Conservation (phyloP, 1,140 invertebrate genomes). For the Drosophila teissieri region DNA sequence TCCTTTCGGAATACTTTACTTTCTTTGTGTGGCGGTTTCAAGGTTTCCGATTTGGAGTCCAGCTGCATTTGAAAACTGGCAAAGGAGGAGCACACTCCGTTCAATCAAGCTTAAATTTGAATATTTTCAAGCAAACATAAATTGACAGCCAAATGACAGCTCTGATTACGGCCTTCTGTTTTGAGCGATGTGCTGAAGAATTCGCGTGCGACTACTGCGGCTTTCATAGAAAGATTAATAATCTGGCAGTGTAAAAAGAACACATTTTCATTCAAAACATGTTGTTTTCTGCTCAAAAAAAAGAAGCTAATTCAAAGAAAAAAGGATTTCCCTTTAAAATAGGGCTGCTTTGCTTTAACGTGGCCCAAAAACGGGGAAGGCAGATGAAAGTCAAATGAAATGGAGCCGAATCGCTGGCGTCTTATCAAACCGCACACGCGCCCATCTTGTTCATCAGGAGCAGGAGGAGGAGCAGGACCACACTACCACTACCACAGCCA, state of each 20-base stretch:
- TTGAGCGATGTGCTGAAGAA: no score
- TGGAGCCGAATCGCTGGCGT: constrained; percentile 50
- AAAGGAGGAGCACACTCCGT: no score
- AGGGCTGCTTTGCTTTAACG: constrained; percentile 2
- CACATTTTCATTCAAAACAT: no score
- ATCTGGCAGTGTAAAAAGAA: no score
- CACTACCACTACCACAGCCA: constrained; percentile 8
- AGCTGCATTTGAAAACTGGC: background rate
- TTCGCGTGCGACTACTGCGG: no score
- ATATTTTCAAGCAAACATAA: no score
- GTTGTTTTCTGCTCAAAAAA: background rate
- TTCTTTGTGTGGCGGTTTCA: constrained; percentile 20
- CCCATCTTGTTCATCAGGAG: constrained; percentile 44
- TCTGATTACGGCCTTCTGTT: no score
- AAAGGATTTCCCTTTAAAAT: constrained; percentile 2
- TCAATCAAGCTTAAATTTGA: background rate
- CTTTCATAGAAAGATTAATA: no score
- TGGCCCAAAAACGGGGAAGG: background rate
- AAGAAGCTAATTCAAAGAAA: background rate
- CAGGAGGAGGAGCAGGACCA: background rate
- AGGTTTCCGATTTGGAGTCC: constrained; percentile 13
- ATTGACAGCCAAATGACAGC: no score
- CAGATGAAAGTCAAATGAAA: constrained; percentile 47
- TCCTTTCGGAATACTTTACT: constrained; percentile 24
- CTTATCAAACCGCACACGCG: constrained; percentile 80